These are phyloP conservation scores for Eurosta solidaginis DNA, from an alignment of 1,140 invertebrate genomes.

Conservation along the genomic window DNA sequence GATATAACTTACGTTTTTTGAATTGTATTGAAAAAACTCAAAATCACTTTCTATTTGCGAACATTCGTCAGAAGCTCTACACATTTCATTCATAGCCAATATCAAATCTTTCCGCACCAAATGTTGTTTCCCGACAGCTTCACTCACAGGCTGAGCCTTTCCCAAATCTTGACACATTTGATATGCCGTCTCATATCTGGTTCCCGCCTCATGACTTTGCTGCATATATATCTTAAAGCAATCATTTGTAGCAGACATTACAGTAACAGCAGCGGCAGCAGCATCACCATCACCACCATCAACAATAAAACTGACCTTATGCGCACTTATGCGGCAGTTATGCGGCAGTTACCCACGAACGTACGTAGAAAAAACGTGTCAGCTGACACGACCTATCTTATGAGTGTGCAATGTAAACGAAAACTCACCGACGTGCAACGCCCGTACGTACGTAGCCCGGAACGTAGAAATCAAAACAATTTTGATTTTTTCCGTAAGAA, in stretches of 20 bases:
- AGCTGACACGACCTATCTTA: too few relatives aligned
- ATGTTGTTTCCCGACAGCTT: not conserved
- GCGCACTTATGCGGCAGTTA: too few relatives aligned
- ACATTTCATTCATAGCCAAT: not conserved
- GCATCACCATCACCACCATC: not conserved
- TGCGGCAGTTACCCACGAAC: too few relatives aligned
- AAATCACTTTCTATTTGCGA: not conserved
- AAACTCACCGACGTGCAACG: too few relatives aligned
- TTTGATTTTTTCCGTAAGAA: too few relatives aligned
- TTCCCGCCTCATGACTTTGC: not conserved
- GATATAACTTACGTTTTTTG: not conserved
- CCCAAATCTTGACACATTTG: not conserved
- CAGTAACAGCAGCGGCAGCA: not conserved
- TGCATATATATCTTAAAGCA: not conserved
- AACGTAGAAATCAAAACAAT: too few relatives aligned
- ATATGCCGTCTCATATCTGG: not conserved
- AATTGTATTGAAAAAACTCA: not conserved
- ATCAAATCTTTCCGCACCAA: not conserved
- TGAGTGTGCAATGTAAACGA: too few relatives aligned
- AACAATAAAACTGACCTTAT: not conserved
- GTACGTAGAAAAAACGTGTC: too few relatives aligned
- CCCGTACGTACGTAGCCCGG: too few relatives aligned
- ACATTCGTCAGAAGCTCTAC: not conserved
- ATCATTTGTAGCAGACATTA: not conserved
- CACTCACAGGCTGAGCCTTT: not conserved